Conservation (phyloP, 2,797 vertebrate species). For the Silurus lanzhouensis region DNA sequence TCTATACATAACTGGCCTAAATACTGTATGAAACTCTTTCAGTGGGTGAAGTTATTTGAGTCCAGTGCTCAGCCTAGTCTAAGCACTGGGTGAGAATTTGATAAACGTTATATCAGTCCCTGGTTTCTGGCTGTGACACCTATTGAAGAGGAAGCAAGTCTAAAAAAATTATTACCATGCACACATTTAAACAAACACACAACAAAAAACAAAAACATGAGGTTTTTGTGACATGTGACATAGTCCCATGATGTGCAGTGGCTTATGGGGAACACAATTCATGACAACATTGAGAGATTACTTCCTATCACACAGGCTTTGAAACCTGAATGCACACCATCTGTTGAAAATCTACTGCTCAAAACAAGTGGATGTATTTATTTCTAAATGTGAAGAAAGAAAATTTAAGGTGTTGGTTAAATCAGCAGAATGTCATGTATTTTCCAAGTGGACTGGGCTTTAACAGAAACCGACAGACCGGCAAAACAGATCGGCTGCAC, state of each 20-base stretch:
- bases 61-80: no score
- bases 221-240: no score
- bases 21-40: neutral
- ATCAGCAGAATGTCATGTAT: neutral
- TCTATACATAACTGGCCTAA: neutral
- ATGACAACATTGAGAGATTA: no score
- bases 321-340: neutral
- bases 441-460: neutral
- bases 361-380: neutral
- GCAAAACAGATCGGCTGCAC: constrained; percentile 15
- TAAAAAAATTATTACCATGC: no score
- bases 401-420: constrained; percentile 10
- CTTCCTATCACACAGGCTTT: neutral
- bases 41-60: neutral
- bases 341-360: neutral
- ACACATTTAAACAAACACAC: no score
- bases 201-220: no score
- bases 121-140: neutral
- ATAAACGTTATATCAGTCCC: neutral
- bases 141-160: no score
- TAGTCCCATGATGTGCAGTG: no score
- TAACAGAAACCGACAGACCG: neutral
- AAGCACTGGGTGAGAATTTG: neutral
- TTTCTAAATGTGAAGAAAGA: neutral
- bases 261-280: no score